Percentiles rank a stretch among this genome's conserved stretches.
phyloP scores from a whole-genome alignment of 2,113 vertebrate genomes.

The Psilopsiagon aurifrons region DNA sequence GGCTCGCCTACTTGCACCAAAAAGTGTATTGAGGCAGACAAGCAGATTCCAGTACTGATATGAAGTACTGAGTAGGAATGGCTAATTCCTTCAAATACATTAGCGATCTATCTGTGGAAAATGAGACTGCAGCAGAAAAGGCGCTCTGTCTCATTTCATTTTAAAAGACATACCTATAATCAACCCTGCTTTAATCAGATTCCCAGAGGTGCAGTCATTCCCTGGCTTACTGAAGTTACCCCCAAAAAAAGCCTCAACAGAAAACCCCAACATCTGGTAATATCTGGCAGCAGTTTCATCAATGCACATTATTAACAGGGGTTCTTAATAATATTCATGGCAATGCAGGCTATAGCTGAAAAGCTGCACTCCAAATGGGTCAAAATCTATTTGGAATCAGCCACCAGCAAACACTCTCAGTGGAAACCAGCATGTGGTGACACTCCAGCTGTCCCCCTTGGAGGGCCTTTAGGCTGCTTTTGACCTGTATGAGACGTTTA shows the following conservation, averaged over 20 bases:
- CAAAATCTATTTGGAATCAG: not conserved
- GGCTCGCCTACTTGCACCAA: not conserved
- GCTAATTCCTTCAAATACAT: constrained; percentile 13
- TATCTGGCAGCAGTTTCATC: not conserved
- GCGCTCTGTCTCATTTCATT: not conserved
- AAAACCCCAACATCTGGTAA: not conserved
- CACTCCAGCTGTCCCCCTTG: not conserved
- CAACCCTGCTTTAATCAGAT: not conserved
- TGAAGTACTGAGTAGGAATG: not conserved
- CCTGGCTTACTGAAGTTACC: not conserved
- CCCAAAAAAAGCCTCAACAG: not conserved
- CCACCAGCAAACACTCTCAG: not conserved
- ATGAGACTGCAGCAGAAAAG: constrained; percentile 13
- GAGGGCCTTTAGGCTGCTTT: not conserved
- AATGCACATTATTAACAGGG: not conserved
- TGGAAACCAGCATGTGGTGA: not conserved
- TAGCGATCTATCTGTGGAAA: not conserved
- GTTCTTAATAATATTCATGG: not conserved
- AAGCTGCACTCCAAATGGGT: not conserved
- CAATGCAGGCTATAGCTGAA: not conserved
- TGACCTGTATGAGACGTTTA: not conserved
- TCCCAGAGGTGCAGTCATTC: not conserved
- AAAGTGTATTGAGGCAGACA: not conserved
- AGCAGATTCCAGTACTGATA: not conserved
- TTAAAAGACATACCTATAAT: not conserved